Conservation (phyloP, 1,140 invertebrate species). For the Elymnias hypermnestra region DNA sequence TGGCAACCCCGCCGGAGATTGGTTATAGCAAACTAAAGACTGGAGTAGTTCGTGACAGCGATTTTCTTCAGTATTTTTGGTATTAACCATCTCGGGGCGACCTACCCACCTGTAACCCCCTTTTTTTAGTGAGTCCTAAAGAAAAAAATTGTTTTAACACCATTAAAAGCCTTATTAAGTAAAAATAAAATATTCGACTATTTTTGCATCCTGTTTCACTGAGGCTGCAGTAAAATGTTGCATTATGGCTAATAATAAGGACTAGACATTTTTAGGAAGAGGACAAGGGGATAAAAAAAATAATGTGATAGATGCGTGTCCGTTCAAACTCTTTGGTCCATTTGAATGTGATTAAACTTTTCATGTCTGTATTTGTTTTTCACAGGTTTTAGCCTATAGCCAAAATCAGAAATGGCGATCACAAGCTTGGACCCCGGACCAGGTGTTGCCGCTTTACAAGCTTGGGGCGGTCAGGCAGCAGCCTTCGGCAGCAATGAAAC, state of each 20-base stretch:
- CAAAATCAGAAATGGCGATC: constrained; percentile 47
- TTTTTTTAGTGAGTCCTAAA: constrained; percentile 43
- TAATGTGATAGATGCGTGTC: too few relatives aligned
- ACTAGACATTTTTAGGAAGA: too few relatives aligned
- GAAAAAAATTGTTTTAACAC: constrained; percentile 18
- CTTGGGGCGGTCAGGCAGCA: constrained; percentile 64
- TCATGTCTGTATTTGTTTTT: too few relatives aligned
- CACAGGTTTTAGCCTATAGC: constrained; percentile 14
- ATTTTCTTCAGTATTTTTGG: constrained; percentile 77
- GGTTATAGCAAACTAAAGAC: constrained; percentile 66
- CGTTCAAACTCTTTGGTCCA: too few relatives aligned
- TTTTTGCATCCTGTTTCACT: too few relatives aligned
- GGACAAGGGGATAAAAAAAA: too few relatives aligned
- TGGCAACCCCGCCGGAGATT: constrained; percentile 54
- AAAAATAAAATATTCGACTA: too few relatives aligned
- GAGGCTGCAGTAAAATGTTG: too few relatives aligned
- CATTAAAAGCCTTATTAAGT: neutral
- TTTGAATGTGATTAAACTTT: too few relatives aligned
- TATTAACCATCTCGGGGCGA: constrained; percentile 62
- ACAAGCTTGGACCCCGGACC: constrained; percentile 57
- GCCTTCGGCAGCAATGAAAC: constrained; percentile 72
- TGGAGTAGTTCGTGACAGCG: constrained; percentile 76
- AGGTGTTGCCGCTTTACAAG: constrained; percentile 59
- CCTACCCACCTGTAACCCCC: constrained; percentile 34
- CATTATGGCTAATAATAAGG: too few relatives aligned